Evolutionary conservation across 2,888 invertebrate genomes (phyloP).

Genomic region (Drosophila atroscutellata): DNA sequence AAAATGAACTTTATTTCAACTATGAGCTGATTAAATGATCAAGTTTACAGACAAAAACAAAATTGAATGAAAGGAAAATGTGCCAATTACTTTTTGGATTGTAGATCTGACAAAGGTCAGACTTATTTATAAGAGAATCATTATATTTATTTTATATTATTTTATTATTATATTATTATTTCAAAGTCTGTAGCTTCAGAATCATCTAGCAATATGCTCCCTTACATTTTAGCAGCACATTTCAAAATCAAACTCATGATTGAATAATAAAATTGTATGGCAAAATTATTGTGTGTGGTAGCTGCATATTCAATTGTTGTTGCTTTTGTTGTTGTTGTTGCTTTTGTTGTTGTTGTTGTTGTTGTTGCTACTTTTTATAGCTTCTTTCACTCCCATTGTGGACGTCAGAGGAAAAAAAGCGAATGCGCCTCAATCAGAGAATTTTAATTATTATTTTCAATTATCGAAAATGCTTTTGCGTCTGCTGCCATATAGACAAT

Average conservation of each 20-base stretch:
- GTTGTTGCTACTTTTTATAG: slow-evolving; percentile 51
- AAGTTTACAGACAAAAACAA: background rate
- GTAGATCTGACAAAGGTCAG: too few species aligned
- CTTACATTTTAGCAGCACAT: background rate
- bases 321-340: slow-evolving; percentile 17
- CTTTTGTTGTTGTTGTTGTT: slow-evolving; percentile 14
- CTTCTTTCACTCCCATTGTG: slow-evolving; percentile 72
- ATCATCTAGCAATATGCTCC: background rate
- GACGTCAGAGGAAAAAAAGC: slow-evolving; percentile 50
- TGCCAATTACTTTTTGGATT: too few species aligned
- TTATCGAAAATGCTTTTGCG: slow-evolving; percentile 78
- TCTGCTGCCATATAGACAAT: slow-evolving; percentile 48
- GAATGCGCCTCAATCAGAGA: slow-evolving; percentile 73
- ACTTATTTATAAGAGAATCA: background rate
- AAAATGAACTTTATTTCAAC: too few species aligned
- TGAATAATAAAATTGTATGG: slow-evolving; percentile 53
- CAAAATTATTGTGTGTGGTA: slow-evolving; percentile 54
- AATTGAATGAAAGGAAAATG: background rate
- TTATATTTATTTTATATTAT: background rate
- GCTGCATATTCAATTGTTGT: slow-evolving; percentile 37
- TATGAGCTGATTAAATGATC: background rate
- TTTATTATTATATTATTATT: background rate
- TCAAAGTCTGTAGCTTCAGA: background rate
- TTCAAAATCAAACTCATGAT: slow-evolving; percentile 20
- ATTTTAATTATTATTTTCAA: slow-evolving; percentile 83